These are phyloP conservation scores for Nudaria mundana DNA, from an alignment of 2,888 invertebrate genomes.

Conservation along the genomic window DNA sequence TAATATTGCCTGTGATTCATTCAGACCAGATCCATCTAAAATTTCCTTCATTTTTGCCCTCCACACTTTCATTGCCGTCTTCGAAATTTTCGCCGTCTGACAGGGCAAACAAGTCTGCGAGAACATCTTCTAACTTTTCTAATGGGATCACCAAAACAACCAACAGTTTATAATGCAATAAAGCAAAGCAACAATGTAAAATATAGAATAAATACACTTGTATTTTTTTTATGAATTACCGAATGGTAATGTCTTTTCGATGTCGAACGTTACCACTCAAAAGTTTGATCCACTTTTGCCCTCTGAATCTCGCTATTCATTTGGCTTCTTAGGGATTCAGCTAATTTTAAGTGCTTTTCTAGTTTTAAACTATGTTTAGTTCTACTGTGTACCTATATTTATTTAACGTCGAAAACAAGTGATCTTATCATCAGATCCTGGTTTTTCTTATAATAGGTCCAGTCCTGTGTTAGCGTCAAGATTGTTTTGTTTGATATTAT, in stretches of 20 bases:
- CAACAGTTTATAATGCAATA: background rate
- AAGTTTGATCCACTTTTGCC: slow-evolving; percentile 7
- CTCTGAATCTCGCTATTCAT: slow-evolving; percentile 12
- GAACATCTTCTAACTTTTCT: slow-evolving; percentile 5
- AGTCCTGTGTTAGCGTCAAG: no score
- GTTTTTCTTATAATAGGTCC: no score
- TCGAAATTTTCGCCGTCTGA: slow-evolving; percentile 13
- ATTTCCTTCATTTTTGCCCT: slow-evolving; percentile 15
- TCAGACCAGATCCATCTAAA: slow-evolving; percentile 10
- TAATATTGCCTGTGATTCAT: background rate
- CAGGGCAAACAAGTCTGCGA: slow-evolving; percentile 2
- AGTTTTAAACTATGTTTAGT: no score
- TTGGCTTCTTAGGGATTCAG: slow-evolving; percentile 12
- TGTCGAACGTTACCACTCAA: slow-evolving; percentile 12
- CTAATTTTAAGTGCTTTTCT: slow-evolving; percentile 13
- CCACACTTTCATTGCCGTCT: slow-evolving; percentile 15
- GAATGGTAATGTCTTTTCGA: slow-evolving; percentile 15
- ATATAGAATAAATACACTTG: background rate
- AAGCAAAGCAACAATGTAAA: background rate
- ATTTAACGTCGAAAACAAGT: no score
- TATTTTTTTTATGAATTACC: background rate
- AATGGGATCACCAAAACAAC: background rate
- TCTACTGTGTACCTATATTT: no score
- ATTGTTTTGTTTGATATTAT: no score
- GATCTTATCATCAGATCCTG: no score